phyloP scores from a whole-genome alignment of 2,797 vertebrate species.

The Parauchenoglanis punctatus region DNA sequence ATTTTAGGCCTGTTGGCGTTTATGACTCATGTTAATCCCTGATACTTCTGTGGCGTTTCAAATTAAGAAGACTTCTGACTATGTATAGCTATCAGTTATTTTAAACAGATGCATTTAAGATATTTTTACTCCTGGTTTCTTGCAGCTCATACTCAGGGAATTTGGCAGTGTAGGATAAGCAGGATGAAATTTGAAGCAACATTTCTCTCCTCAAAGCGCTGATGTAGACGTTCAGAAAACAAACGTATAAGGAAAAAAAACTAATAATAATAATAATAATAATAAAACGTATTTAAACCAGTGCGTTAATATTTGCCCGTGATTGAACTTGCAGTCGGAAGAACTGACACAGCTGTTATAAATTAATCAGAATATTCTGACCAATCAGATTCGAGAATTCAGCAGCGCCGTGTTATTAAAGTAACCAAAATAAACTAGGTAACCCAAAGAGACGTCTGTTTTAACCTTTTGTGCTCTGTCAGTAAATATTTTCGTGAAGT shows the following conservation, averaged over 20 bases:
- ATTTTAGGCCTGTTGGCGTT: background rate
- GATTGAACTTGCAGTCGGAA: background rate
- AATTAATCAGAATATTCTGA: background rate
- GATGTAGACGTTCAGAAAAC: background rate
- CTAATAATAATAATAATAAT: background rate
- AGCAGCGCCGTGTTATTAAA: background rate
- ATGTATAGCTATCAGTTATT: background rate
- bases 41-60: background rate
- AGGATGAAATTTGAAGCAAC: background rate
- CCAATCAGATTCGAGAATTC: slow-evolving; percentile 4
- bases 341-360: background rate
- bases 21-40: background rate
- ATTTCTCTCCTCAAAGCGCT: background rate
- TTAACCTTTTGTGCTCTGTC: background rate
- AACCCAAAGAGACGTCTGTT: background rate
- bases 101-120: background rate
- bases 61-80: no score
- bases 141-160: background rate
- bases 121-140: background rate
- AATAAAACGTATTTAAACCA: background rate
- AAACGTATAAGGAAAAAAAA: background rate
- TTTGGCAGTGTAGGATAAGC: background rate
- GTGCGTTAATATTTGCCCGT: background rate
- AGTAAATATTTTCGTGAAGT: background rate
- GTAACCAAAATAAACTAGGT: background rate